Percentiles rank a stretch among this genome's conserved stretches.
Conservation (phyloP, 35 echinoderm and acorn worm genomes). For the Heliocidaris tuberculata region DNA sequence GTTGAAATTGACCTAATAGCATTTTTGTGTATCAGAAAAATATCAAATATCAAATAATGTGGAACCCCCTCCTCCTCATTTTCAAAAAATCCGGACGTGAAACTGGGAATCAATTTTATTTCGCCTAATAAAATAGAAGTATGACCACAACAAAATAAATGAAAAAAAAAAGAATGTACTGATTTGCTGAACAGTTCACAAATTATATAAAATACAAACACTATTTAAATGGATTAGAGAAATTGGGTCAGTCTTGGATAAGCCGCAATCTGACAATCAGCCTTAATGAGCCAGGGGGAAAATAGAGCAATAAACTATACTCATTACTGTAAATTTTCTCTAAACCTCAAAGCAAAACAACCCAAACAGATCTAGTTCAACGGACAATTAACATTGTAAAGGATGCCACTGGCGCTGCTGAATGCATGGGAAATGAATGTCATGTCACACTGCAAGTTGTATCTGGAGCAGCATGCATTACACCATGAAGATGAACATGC, state of each 20-base stretch:
- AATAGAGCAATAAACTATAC: not conserved
- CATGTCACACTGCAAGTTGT: not conserved
- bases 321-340: not conserved
- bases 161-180: not conserved
- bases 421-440: not conserved
- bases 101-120: no score
- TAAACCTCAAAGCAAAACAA: not conserved
- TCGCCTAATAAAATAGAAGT: no score
- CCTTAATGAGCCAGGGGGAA: not conserved
- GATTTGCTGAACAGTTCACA: not conserved
- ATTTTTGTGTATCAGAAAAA: no score
- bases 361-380: not conserved
- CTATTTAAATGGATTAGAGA: not conserved
- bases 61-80: no score
- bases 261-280: not conserved
- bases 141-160: no score
- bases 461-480: not conserved
- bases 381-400: not conserved
- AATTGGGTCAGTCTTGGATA: not conserved
- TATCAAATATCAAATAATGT: no score
- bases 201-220: not conserved
- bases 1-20: no score
- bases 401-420: not conserved
- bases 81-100: no score
- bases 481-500: not conserved